These are phyloP conservation scores for Ginglymostoma cirratum DNA, from an alignment of 2,113 vertebrate species.

Conservation along the genomic window DNA sequence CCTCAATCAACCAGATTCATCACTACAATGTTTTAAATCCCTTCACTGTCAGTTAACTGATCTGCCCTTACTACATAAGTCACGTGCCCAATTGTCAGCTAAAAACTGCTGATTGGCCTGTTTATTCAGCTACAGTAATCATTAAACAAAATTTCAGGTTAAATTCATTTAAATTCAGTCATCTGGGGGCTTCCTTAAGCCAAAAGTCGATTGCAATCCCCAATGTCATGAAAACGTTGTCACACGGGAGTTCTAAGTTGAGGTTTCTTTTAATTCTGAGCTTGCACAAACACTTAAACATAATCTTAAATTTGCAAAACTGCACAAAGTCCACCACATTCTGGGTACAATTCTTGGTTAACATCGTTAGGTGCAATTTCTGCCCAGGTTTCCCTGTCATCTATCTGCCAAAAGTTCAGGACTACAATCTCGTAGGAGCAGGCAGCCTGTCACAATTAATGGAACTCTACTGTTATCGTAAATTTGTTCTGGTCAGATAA, in stretches of 20 bases:
- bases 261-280: background rate
- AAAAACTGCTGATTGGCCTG: background rate
- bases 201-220: background rate
- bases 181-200: too few relatives aligned
- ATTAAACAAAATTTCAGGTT: background rate
- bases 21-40: background rate
- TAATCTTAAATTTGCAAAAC: background rate
- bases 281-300: background rate
- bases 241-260: background rate
- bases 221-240: too few relatives aligned
- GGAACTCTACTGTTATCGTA: background rate
- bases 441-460: background rate
- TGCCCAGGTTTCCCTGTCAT: background rate
- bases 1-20: background rate
- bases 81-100: background rate
- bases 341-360: background rate
- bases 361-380: background rate
- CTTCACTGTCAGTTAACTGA: background rate
- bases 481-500: too few relatives aligned
- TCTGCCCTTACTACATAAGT: background rate
- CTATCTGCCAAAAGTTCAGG: background rate
- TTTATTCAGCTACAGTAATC: background rate
- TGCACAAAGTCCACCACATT: background rate
- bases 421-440: background rate
- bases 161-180: background rate